Base-by-base conservation (phyloP, 2,888 invertebrate species). In the Meteorus cinctellus region DNA sequence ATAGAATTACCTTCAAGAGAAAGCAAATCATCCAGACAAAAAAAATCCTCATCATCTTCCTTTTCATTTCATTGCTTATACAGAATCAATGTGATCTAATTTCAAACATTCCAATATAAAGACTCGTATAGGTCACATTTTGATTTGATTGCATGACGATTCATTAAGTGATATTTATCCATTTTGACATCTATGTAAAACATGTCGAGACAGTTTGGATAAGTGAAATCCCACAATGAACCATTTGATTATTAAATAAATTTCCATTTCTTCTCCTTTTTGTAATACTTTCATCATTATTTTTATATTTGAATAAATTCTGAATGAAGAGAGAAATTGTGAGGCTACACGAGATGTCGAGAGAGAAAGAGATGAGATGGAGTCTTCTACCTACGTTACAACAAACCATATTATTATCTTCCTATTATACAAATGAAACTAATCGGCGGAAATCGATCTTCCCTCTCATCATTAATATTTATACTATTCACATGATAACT, bases 361-460 rank as follows among this genome's bases (percentile, higher is more conserved):
- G 31, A 62, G 55, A 60, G 59, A 27, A 14, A 60, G 27, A 62
- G 29, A n/a, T 29, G 31, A 16, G 12, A 27, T 60, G 62, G 5
- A 62, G 62, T 62, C 31, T 62, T 63, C 72, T 63, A 41, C 72
- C 72, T 72, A 72, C 72, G 36, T 55, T 27, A 3, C 48, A 6
- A 12, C n/a, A 24, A 62, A 71, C 27, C 63, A 63, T 72, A 41
- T 72, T n/a, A 72, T 72, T 72, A 72, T 72, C 63, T 63, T 69
- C n/a, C 34, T 55, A 41, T 41, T 41, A 69, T n/a, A 67, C 45
- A 27, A 70, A 69, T 65, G 24, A 62, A 48, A 55, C 34, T 76
- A 72, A 76, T 76, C 75, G 72, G 67, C 72, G 72, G 75, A 76
- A 76, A 76, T 72, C 48, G 48, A 76, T 76, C 75, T 67, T 71